Base-by-base conservation (phyloP, 2,888 invertebrate species). In the Mechanitis mazaeus region DNA sequence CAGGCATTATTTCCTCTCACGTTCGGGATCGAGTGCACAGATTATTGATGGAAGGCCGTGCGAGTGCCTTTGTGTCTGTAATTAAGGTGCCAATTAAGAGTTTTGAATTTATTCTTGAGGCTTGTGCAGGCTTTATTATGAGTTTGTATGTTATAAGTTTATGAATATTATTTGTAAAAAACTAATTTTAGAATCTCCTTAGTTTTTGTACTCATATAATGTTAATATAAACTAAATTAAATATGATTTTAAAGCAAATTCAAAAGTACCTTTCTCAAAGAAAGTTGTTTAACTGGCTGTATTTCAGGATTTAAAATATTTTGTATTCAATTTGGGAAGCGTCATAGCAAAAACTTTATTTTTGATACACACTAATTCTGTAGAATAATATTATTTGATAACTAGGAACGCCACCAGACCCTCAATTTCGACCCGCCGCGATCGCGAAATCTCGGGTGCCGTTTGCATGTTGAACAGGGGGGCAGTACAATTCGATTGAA, bases 1-100 rank as follows among this genome's bases (percentile, higher is more conserved):
- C 4, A 35, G 35, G 35, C 73, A 76, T 76, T 78, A 78, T 80
- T 79, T 80, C 80, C 64, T 65, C 73, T 80, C 82, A 80, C 81
- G 81, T 82, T 63, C 73, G 68, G 65, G 69, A 63, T 69, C 68
- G 67, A 65, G 72, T 71, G 68, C 60, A 47, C 65, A 64, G 75
- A 59, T 64, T 72, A 81, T 83, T 80, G 79, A 78, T 78, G 77
- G 75, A 71, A 71, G 68, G 71, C 66, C 64, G 69, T 47, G 69
- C 71, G 35, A 65, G 70, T 65, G 70, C 68, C 73, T 62, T 68
- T 69, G 64, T 68, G 63, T 68, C 58, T 59, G 58, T 61, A 64
- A 64, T 61, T 62, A 62, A 59, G 45, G 42, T 55, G 56, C 55
- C 55, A 58, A 59, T 62, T 62, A 55, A 53, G 50, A 45, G 42